phyloP scores from a whole-genome alignment of 1,140 invertebrate genomes.

The Drosophila pandora region DNA sequence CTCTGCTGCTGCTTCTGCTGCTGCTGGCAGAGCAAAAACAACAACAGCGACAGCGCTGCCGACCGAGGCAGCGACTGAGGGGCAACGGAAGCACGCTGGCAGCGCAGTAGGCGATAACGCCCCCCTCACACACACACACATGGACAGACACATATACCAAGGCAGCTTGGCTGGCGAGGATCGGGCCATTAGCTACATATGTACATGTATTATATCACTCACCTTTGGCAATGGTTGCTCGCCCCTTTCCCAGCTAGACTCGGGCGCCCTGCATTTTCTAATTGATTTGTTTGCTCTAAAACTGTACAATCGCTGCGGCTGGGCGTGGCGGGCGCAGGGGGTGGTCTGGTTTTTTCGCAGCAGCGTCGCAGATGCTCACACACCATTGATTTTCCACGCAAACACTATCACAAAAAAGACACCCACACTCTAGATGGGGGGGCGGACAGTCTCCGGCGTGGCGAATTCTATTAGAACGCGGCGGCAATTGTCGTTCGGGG shows the following conservation, averaged over 20 bases:
- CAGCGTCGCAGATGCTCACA: constrained; percentile 39
- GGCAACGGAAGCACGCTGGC: constrained; percentile 5
- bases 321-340: constrained; percentile 26
- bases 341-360: constrained; percentile 42
- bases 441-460: constrained; percentile 29
- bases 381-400: constrained; percentile 65
- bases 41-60: constrained; percentile 14
- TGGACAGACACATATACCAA: constrained; percentile 13
- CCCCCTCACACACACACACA: constrained; percentile 6
- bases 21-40: background rate
- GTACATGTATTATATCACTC: constrained; percentile 32
- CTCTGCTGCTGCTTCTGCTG: background rate
- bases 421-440: constrained; percentile 16
- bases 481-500: constrained; percentile 37
- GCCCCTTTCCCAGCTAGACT: constrained; percentile 39
- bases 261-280: constrained; percentile 57
- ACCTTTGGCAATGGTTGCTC: constrained; percentile 78
- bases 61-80: background rate
- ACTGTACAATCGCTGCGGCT: constrained; percentile 53
- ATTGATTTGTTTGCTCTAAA: constrained; percentile 49
- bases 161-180: constrained; percentile 17
- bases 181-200: background rate
- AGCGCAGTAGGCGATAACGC: constrained; percentile 16
- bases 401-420: constrained; percentile 11
- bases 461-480: constrained; percentile 24